Evolutionary conservation across 1,140 invertebrate genomes (phyloP).

Genomic region (Cherax quadricarinatus): DNA sequence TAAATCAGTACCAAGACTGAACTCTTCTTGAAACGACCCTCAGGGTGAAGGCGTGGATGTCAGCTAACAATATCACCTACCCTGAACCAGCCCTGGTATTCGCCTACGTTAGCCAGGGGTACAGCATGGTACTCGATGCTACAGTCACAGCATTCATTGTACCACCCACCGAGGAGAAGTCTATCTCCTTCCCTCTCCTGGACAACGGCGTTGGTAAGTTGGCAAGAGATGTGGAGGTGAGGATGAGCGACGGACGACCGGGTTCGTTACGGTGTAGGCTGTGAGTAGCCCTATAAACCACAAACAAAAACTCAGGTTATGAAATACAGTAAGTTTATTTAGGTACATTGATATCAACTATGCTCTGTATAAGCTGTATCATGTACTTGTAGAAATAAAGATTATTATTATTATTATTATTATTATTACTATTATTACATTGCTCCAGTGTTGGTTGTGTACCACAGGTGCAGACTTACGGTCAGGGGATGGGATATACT

Average conservation of each 20-base stretch:
- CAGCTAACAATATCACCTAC: constrained; percentile 30
- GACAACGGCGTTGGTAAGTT: constrained; percentile 55
- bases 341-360: too few relatives aligned
- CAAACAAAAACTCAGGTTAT: too few relatives aligned
- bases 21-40: too few relatives aligned
- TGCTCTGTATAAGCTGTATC: too few relatives aligned
- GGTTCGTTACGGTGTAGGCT: too few relatives aligned
- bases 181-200: constrained; percentile 35
- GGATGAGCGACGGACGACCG: too few relatives aligned
- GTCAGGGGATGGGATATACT: constrained; percentile 67
- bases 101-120: constrained; percentile 49
- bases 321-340: too few relatives aligned
- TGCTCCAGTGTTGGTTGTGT: background rate
- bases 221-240: background rate
- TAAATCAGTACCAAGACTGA: too few relatives aligned
- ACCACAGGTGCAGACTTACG: constrained; percentile 54
- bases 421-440: too few relatives aligned
- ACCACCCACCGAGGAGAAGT: background rate
- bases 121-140: constrained; percentile 40
- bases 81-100: constrained; percentile 48
- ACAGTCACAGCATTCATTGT: constrained; percentile 34
- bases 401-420: too few relatives aligned
- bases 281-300: too few relatives aligned
- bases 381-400: too few relatives aligned
- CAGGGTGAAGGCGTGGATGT: constrained; percentile 50